Evolutionary conservation across 2,888 invertebrate genomes (phyloP), one percentile per base, ranked within the genome.

Genomic region (Rhogogaster chlorosoma): DNA sequence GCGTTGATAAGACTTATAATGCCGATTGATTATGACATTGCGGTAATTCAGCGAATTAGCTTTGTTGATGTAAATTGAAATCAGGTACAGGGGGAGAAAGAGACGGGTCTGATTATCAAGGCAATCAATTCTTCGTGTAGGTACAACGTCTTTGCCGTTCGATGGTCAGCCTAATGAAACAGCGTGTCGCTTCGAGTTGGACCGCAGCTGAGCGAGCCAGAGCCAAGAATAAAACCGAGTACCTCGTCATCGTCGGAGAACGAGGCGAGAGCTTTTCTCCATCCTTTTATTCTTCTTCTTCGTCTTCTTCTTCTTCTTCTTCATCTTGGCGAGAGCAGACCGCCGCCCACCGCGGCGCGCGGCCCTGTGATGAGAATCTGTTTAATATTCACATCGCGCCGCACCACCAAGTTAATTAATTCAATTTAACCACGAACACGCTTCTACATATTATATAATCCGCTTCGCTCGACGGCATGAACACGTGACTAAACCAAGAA

Each of bases 361-460:
- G 84, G 75, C 86, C 84, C 83, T 88, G 86, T 87, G 86, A 77
- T 77, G 77, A 77, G 77, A 77, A 77, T 88, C 89, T 87, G 84
- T 88, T 90, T 89, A 88, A 89, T 89, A 90, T 90, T 90, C 90
- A 89, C 87, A 77, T 85, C 87, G 84, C 86, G 75, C 80, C 73
- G 75, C 87, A 86, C 86, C 88, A 87, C 87, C 80, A 87, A 88
- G 87, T 88, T 89, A 90, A 90, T 90, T 88, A 90, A 90, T 90
- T 89, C 89, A 87, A 88, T 87, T 88, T 87, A 88, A 89, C 88
- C 84, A 85, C 84, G 84, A 64, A 75, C 75, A 75, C 75, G 84
- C 75, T 42, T 61, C 73, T 61, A 26, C 53, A 75, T 78, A 26
- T 53, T 77, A 84, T 83, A 73, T 57, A 73, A 83, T 61, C 64